A percentile compares a stretch with the other conserved stretches of the same genome.
These are phyloP conservation scores for Drosophila eohydei DNA, from an alignment of 2,888 invertebrate species.

Conservation along the genomic window DNA sequence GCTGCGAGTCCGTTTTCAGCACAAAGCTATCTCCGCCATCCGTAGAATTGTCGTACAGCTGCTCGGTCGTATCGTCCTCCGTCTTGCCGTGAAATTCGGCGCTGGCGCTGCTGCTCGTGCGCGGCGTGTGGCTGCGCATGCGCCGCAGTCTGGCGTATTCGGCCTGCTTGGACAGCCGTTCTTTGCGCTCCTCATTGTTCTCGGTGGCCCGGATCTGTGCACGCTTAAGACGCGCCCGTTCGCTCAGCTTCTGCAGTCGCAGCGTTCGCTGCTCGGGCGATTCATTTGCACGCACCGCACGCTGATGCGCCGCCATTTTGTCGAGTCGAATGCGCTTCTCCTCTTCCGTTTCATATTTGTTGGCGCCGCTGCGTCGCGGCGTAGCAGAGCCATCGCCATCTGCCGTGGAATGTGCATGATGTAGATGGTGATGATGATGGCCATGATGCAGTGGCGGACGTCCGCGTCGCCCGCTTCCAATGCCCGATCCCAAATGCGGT, in stretches of 20 bases:
- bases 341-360: slow-evolving; percentile 84
- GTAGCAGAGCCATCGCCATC: slow-evolving; percentile 54
- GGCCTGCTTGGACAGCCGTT: slow-evolving; percentile 83
- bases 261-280: slow-evolving; percentile 83
- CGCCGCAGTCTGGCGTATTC: slow-evolving; percentile 84
- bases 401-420: slow-evolving; percentile 80
- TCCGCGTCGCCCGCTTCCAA: slow-evolving; percentile 49
- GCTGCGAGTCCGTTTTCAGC: slow-evolving; percentile 56
- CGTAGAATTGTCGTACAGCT: slow-evolving; percentile 79
- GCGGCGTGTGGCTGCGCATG: slow-evolving; percentile 83
- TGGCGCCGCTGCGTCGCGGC: slow-evolving; percentile 80
- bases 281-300: slow-evolving; percentile 84
- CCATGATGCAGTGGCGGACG: slow-evolving; percentile 59
- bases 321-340: slow-evolving; percentile 83
- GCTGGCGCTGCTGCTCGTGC: slow-evolving; percentile 75
- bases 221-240: slow-evolving; percentile 83
- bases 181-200: slow-evolving; percentile 82
- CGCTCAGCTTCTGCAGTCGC: slow-evolving; percentile 83
- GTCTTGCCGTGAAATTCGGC: slow-evolving; percentile 71
- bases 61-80: slow-evolving; percentile 73
- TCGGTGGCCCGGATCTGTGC: slow-evolving; percentile 83
- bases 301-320: slow-evolving; percentile 84
- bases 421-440: slow-evolving; percentile 29
- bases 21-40: slow-evolving; percentile 60
- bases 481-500: slow-evolving; percentile 51